These are phyloP conservation scores for Andrena hattorfiana DNA, from an alignment of 2,888 invertebrate genomes.

Conservation along the genomic window DNA sequence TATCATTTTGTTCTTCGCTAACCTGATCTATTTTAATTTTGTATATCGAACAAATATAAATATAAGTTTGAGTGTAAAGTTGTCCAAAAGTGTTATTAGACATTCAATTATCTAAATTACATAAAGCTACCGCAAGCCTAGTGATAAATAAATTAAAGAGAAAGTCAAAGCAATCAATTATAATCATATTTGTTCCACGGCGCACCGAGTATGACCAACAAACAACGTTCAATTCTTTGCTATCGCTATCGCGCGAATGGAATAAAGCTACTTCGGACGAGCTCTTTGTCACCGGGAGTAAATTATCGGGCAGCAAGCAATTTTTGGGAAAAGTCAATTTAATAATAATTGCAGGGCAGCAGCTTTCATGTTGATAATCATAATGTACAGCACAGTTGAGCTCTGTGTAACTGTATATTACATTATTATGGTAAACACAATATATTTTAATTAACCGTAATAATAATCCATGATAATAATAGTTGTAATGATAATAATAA, in stretches of 20 bases:
- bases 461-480: conserved; percentile 74
- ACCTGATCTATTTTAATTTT: conserved; percentile 17
- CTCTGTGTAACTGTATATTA: conserved; percentile 82
- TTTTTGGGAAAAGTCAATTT: conserved; percentile 63
- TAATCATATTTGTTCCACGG: too few relatives aligned
- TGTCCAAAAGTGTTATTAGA: conserved; percentile 25
- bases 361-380: conserved; percentile 59
- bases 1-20: conserved; percentile 11
- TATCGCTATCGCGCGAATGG: background rate
- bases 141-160: background rate
- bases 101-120: conserved; percentile 3
- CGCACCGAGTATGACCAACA: background rate
- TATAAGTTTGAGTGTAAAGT: conserved; percentile 21
- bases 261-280: background rate
- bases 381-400: conserved; percentile 65
- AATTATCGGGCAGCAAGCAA: background rate
- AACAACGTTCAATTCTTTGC: conserved; percentile 6
- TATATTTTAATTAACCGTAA: conserved; percentile 76
- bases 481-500: conserved; percentile 77
- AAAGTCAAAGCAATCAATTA: conserved; percentile 1
- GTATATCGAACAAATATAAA: conserved; percentile 10
- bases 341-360: conserved; percentile 65
- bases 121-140: background rate
- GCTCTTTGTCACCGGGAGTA: conserved; percentile 3
- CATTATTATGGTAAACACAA: conserved; percentile 83